These are phyloP conservation scores for Xiphophorus couchianus DNA, from an alignment of 2,113 vertebrate genomes.

Conservation along the genomic window DNA sequence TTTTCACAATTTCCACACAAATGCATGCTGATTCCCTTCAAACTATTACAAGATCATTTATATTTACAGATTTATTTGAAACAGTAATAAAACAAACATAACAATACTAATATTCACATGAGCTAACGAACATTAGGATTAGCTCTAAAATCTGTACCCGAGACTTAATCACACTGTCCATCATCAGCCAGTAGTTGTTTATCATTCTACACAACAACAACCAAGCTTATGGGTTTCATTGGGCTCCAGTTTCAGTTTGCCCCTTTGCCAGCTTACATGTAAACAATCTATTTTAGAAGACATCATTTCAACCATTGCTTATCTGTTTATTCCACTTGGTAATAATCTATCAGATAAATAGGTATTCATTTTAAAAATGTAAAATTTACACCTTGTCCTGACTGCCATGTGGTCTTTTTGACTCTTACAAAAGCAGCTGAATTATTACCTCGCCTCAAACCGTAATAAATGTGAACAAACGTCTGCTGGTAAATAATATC, in stretches of 20 bases:
- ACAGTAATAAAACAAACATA: constrained; percentile 4
- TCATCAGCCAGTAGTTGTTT: not conserved
- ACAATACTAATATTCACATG: constrained; percentile 27
- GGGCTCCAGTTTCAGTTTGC: not conserved
- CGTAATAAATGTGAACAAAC: not conserved
- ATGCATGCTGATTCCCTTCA: constrained; percentile 11
- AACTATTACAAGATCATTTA: constrained; percentile 33
- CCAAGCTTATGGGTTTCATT: not conserved
- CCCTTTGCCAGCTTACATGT: not conserved
- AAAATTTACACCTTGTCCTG: not conserved
- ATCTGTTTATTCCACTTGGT: not conserved
- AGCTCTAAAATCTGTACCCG: constrained; percentile 32
- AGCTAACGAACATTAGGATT: constrained; percentile 43
- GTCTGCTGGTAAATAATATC: not conserved
- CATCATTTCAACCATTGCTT: not conserved
- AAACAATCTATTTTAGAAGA: not conserved
- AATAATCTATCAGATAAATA: not conserved
- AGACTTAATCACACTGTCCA: constrained; percentile 8
- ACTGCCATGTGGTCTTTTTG: not conserved
- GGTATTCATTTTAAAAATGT: not conserved
- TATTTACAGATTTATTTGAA: constrained; percentile 24
- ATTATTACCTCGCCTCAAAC: not conserved
- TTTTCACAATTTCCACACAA: constrained; percentile 14
- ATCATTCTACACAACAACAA: not conserved
- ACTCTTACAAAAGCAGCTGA: not conserved